phyloP scores from a whole-genome alignment of 1,140 invertebrate genomes.

The Sesamia nonagrioides region DNA sequence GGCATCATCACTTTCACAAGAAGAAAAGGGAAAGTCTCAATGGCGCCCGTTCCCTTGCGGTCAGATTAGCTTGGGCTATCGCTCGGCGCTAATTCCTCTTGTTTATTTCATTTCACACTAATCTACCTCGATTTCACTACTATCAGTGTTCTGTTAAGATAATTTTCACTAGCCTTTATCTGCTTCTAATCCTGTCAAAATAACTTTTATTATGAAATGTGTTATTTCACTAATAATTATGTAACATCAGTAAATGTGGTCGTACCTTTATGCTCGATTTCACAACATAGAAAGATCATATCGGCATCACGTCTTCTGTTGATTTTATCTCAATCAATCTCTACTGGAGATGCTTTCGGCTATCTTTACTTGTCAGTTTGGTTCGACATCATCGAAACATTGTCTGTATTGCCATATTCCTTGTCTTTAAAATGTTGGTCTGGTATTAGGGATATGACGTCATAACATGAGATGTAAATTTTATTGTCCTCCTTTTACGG shows the following conservation, averaged over 20 bases:
- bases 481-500: conserved; percentile 19
- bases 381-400: conserved; percentile 60
- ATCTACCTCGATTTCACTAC: conserved; percentile 70
- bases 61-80: conserved; percentile 77
- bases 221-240: conserved; percentile 54
- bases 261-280: conserved; percentile 60
- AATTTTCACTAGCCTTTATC: conserved; percentile 46
- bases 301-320: conserved; percentile 73
- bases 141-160: conserved; percentile 28
- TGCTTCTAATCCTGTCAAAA: conserved; percentile 22
- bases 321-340: conserved; percentile 78
- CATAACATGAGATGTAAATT: not conserved
- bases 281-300: conserved; percentile 68
- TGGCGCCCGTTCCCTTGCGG: conserved; percentile 83
- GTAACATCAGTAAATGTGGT: conserved; percentile 54
- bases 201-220: no score
- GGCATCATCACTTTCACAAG: conserved; percentile 86
- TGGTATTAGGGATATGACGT: not conserved
- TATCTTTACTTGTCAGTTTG: conserved; percentile 66
- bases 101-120: conserved; percentile 82
- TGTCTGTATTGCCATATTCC: conserved; percentile 11
- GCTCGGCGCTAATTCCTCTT: conserved; percentile 80
- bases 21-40: conserved; percentile 84
- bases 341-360: conserved; percentile 65
- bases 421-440: not conserved